A percentile compares a stretch with the other conserved stretches of the same genome.
These are phyloP conservation scores for Ptyas mucosa DNA, from an alignment of 2,113 vertebrate genomes.

Conservation along the genomic window DNA sequence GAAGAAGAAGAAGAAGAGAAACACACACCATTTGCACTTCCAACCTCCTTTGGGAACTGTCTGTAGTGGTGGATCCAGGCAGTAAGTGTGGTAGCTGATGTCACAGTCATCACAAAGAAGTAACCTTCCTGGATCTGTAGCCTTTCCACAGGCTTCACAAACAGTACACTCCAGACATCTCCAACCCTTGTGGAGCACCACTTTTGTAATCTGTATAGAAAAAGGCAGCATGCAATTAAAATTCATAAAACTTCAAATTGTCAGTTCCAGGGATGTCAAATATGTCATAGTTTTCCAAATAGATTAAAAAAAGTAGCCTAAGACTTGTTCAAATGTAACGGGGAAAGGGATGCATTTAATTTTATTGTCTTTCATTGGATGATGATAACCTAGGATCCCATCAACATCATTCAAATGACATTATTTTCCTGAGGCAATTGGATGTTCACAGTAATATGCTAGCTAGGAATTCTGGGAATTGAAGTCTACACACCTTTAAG, in stretches of 20 bases:
- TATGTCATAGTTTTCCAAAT: neutral
- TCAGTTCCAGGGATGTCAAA: neutral
- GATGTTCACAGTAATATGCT: neutral
- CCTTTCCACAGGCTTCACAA: conserved; percentile 94
- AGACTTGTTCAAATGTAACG: neutral
- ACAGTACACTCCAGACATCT: conserved; percentile 96
- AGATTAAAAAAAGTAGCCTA: neutral
- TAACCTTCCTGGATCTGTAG: conserved; percentile 88
- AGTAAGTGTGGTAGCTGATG: conserved; percentile 98
- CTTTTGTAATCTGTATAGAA: conserved; percentile 83
- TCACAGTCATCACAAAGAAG: conserved; percentile 96
- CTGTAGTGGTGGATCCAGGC: conserved; percentile 90
- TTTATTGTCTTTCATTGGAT: neutral
- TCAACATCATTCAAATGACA: neutral
- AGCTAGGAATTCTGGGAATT: neutral
- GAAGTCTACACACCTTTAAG: neutral
- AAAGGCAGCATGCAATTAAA: conserved; percentile 19
- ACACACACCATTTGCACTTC: conserved; percentile 95
- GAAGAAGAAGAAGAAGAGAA: no score
- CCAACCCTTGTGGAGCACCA: conserved; percentile 96
- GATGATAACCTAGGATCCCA: neutral
- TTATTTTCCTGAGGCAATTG: neutral
- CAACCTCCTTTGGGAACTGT: conserved; percentile 95
- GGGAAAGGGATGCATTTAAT: neutral
- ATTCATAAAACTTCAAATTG: neutral